Percentiles rank a stretch among this genome's conserved stretches.
phyloP scores from a whole-genome alignment of 2,888 invertebrate genomes.

The Scaeva pyrastri region DNA sequence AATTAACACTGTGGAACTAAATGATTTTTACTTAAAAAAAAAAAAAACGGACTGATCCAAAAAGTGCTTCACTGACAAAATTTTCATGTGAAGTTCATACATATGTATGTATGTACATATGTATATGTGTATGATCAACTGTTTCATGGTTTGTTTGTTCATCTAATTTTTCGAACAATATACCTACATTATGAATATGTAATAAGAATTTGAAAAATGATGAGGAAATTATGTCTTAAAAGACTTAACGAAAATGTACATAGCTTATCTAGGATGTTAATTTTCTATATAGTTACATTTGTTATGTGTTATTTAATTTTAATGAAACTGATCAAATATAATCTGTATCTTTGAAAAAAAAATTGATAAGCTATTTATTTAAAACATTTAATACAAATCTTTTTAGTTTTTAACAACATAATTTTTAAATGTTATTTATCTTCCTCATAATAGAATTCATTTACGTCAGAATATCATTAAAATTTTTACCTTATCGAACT shows the following conservation, averaged over 20 bases:
- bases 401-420: no score
- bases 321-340: neutral
- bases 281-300: constrained; percentile 24
- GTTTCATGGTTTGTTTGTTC: constrained; percentile 66
- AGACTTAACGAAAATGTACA: neutral
- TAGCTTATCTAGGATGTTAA: constrained; percentile 50
- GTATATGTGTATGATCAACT: constrained; percentile 57
- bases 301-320: constrained; percentile 1
- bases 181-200: neutral
- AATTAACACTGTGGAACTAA: constrained; percentile 72
- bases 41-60: constrained; percentile 33
- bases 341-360: neutral
- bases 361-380: no score
- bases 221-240: constrained; percentile 32
- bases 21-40: constrained; percentile 61
- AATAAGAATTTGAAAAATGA: constrained; percentile 13
- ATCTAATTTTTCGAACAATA: constrained; percentile 50
- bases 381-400: no score
- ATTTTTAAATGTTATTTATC: no score
- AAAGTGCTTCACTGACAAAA: constrained; percentile 35
- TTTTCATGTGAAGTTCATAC: constrained; percentile 8
- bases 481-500: no score
- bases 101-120: constrained; percentile 37
- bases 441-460: no score
- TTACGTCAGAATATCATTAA: no score